Evolutionary conservation across 2,888 invertebrate genomes (phyloP).

Genomic region (Craniophora ligustri): DNA sequence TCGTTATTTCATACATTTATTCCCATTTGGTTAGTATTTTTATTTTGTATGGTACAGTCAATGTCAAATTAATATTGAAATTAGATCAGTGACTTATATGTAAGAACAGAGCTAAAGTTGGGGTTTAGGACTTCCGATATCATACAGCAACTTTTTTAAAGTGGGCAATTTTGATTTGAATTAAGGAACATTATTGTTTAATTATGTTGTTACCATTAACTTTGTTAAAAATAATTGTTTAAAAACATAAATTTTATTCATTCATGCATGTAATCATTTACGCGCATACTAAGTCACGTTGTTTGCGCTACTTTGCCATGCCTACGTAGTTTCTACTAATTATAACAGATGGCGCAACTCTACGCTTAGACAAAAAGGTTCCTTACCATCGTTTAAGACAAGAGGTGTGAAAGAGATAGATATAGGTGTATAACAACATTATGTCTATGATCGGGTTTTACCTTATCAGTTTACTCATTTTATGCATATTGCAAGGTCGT

Average conservation of each 20-base stretch:
- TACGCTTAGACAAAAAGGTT: conserved; percentile 1
- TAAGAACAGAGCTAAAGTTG: conserved; percentile 2
- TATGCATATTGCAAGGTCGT: conserved; percentile 8
- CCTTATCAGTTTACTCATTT: conserved; percentile 8
- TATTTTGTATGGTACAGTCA: conserved; percentile 6
- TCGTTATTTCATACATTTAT: too few species aligned
- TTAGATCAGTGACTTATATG: neutral
- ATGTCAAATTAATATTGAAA: conserved; percentile 5
- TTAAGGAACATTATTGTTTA: too few species aligned
- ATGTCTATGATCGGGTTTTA: conserved; percentile 5
- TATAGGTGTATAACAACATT: conserved; percentile 3
- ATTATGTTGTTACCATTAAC: too few species aligned
- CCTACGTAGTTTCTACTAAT: neutral
- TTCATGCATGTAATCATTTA: too few species aligned
- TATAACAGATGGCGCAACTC: conserved; percentile 3
- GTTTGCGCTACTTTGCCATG: neutral
- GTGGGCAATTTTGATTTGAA: too few species aligned
- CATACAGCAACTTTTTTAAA: neutral
- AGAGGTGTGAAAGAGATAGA: conserved; percentile 11
- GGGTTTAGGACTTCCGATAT: conserved; percentile 1
- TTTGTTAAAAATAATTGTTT: too few species aligned
- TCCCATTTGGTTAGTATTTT: conserved; percentile 3
- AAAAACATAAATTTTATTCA: too few species aligned
- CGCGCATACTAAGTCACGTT: neutral
- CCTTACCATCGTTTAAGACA: conserved; percentile 10